Conservation (phyloP, 2,888 invertebrate genomes). For the Ferrisia virgata region DNA sequence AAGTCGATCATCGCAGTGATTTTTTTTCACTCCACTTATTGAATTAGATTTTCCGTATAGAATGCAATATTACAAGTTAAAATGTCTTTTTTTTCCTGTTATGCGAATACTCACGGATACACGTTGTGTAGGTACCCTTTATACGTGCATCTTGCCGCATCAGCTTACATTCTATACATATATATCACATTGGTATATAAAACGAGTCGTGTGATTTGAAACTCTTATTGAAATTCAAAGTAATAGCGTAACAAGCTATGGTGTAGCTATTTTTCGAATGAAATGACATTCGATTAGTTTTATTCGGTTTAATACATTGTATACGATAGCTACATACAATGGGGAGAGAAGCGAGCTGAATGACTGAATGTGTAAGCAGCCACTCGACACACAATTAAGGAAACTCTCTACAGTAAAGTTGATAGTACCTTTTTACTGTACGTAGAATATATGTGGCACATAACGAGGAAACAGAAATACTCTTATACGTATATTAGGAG, state of each 20-base stretch:
- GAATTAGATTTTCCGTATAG: too few relatives aligned
- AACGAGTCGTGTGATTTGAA: not conserved
- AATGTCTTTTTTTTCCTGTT: too few relatives aligned
- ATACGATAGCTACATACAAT: not conserved
- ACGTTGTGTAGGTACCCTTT: too few relatives aligned
- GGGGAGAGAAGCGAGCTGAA: not conserved
- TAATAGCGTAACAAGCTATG: not conserved
- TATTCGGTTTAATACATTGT: conserved; percentile 21
- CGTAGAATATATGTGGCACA: not conserved
- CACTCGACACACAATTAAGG: conserved; percentile 27
- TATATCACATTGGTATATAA: too few relatives aligned
- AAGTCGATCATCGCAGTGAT: too few relatives aligned
- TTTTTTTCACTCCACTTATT: too few relatives aligned
- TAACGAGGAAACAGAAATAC: conserved; percentile 16
- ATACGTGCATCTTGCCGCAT: not conserved
- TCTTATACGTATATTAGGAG: conserved; percentile 9
- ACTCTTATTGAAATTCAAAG: not conserved
- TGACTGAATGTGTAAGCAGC: not conserved
- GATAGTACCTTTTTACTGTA: not conserved
- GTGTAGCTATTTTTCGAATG: not conserved
- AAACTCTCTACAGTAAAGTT: conserved; percentile 9
- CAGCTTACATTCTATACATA: not conserved
- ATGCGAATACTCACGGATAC: too few relatives aligned
- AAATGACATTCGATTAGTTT: conserved; percentile 27
- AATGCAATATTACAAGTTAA: too few relatives aligned